These are phyloP conservation scores for Drosophila persimilis DNA, from an alignment of 1,140 invertebrate species.

Conservation along the genomic window DNA sequence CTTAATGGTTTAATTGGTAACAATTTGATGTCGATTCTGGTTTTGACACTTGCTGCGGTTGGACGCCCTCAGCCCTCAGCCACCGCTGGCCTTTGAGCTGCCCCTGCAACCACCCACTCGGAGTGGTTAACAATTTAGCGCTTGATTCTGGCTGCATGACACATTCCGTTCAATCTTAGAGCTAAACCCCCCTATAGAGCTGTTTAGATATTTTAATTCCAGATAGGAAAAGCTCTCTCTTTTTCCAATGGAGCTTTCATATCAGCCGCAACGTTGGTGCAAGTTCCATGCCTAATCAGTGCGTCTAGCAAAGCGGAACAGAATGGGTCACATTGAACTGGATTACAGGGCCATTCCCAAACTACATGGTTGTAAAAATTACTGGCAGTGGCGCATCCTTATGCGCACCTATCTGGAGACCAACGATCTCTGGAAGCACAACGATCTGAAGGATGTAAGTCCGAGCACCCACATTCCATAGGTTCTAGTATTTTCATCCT, in stretches of 20 bases:
- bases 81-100: background rate
- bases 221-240: slow-evolving; percentile 30
- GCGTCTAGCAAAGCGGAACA: slow-evolving; percentile 9
- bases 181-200: slow-evolving; percentile 7
- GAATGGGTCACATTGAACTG: slow-evolving; percentile 51
- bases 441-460: slow-evolving; percentile 53
- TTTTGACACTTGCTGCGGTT: slow-evolving; percentile 58
- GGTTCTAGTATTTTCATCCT: background rate
- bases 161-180: slow-evolving; percentile 30
- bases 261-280: slow-evolving; percentile 8
- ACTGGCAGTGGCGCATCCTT: slow-evolving; percentile 64
- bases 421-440: slow-evolving; percentile 58
- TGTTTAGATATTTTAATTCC: slow-evolving; percentile 17
- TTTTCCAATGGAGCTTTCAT: slow-evolving; percentile 21
- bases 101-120: background rate
- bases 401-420: slow-evolving; percentile 50
- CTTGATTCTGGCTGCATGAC: slow-evolving; percentile 26
- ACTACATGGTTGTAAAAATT: slow-evolving; percentile 53
- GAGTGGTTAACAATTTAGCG: slow-evolving; percentile 13
- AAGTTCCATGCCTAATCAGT: slow-evolving; percentile 6
- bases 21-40: slow-evolving; percentile 23
- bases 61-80: slow-evolving; percentile 18
- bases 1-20: slow-evolving; percentile 76
- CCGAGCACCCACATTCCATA: background rate
- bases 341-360: slow-evolving; percentile 63